Evolutionary conservation across 1,140 invertebrate species (phyloP).

Genomic region (Drosophila guanche): DNA sequence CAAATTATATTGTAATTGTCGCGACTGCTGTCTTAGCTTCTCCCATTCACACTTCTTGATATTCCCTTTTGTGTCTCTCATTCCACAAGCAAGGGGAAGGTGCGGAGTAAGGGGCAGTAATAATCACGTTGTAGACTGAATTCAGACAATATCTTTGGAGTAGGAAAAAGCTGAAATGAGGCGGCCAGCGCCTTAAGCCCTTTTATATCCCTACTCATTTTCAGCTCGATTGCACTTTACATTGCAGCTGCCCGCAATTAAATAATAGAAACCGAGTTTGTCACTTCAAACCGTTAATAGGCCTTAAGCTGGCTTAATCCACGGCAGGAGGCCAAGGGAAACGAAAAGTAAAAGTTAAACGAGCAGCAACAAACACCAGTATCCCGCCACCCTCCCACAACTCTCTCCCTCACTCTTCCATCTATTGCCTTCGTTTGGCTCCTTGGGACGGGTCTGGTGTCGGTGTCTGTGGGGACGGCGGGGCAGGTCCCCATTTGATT

Average conservation of each 20-base stretch:
- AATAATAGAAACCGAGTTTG: slow-evolving; percentile 34
- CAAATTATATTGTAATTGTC: no score
- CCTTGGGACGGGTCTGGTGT: neutral
- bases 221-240: slow-evolving; percentile 30
- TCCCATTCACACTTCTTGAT: no score
- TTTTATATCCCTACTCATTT: slow-evolving; percentile 31
- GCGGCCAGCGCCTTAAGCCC: slow-evolving; percentile 1
- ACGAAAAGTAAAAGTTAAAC: slow-evolving; percentile 36
- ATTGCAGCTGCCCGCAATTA: slow-evolving; percentile 42
- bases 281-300: slow-evolving; percentile 39
- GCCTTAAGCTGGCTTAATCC: slow-evolving; percentile 37
- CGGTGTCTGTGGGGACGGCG: slow-evolving; percentile 3
- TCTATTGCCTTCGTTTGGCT: slow-evolving; percentile 26
- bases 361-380: neutral
- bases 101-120: no score
- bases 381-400: no score
- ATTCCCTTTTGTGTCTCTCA: no score
- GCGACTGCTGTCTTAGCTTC: no score
- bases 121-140: no score
- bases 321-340: slow-evolving; percentile 14
- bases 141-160: no score
- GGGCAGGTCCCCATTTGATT: slow-evolving; percentile 27
- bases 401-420: slow-evolving; percentile 1
- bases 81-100: no score
- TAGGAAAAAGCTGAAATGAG: slow-evolving; percentile 4